Evolutionary conservation across 2,113 vertebrate species (phyloP).

Genomic region (Mustelus asterias): DNA sequence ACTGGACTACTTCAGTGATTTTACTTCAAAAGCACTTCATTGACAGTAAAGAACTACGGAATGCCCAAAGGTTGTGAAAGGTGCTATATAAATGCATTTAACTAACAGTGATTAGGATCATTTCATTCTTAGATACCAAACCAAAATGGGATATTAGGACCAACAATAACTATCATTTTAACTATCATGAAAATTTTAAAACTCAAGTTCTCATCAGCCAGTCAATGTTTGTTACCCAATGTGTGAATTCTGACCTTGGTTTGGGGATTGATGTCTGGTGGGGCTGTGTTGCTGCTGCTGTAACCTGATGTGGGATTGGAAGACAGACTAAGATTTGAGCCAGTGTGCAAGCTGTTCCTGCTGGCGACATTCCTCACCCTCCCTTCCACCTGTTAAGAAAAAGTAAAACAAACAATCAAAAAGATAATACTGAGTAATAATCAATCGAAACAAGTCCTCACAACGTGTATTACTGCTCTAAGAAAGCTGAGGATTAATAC

Average conservation of each 20-base stretch:
- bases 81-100: neutral
- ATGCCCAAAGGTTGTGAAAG: neutral
- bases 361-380: slow-evolving; percentile 67
- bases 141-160: neutral
- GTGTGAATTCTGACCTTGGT: neutral
- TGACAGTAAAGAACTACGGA: neutral
- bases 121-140: neutral
- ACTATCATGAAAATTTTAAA: neutral
- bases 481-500: neutral
- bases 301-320: slow-evolving; percentile 90
- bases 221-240: neutral
- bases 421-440: neutral
- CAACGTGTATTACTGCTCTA: neutral
- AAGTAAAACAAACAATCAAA: neutral
- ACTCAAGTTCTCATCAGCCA: neutral
- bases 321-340: slow-evolving; percentile 80
- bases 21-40: neutral
- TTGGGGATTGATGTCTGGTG: slow-evolving; percentile 47
- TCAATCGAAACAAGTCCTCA: neutral
- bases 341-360: slow-evolving; percentile 76
- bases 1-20: neutral
- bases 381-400: slow-evolving; percentile 67
- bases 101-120: neutral
- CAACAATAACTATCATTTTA: neutral
- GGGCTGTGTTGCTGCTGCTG: slow-evolving; percentile 74